phyloP scores from a whole-genome alignment of 2,888 invertebrate species.

The Heliconius aoede region DNA sequence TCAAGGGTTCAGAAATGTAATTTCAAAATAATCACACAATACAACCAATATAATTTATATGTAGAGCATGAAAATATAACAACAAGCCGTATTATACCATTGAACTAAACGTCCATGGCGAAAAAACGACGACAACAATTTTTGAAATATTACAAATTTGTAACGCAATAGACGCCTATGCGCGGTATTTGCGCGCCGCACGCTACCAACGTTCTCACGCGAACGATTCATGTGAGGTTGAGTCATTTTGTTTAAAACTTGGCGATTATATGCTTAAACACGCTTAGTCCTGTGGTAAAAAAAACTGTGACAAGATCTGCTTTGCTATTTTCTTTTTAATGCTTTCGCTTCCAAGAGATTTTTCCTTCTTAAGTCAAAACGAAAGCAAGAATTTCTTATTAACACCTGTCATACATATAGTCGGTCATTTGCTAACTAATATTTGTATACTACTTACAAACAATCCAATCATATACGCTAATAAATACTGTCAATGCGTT shows the following conservation, averaged over 20 bases:
- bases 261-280: constrained; percentile 7
- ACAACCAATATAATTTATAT: constrained; percentile 6
- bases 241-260: constrained; percentile 31
- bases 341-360: neutral
- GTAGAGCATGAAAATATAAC: constrained; percentile 20
- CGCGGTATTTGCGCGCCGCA: constrained; percentile 25
- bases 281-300: neutral
- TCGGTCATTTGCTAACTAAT: constrained; percentile 9
- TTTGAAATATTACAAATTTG: constrained; percentile 36
- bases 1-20: neutral
- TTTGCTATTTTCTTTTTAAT: too few relatives aligned
- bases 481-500: neutral
- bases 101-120: constrained; percentile 18
- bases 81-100: neutral
- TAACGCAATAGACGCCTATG: constrained; percentile 33
- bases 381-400: neutral
- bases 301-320: neutral
- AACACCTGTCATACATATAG: constrained; percentile 17
- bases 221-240: constrained; percentile 41
- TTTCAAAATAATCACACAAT: constrained; percentile 8
- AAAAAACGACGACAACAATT: constrained; percentile 11
- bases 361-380: constrained; percentile 11
- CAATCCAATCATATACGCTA: neutral
- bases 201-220: constrained; percentile 49
- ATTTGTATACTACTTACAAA: constrained; percentile 27